Conservation (phyloP, 2,888 invertebrate species). For the Nomada fucata region DNA sequence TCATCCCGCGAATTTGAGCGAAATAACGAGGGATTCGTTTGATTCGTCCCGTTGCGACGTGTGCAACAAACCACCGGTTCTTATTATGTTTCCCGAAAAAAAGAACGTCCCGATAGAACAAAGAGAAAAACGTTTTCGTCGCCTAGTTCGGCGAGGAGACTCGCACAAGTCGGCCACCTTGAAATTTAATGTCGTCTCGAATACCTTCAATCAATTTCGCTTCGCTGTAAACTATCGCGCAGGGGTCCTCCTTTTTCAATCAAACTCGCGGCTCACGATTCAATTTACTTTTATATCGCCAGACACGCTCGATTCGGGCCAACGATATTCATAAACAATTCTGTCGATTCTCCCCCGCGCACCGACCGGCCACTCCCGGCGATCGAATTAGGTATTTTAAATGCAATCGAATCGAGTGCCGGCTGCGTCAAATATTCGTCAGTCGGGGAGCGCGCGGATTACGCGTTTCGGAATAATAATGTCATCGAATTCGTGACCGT, state of each 20-base stretch:
- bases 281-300: constrained; percentile 20
- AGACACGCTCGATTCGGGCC: constrained; percentile 5
- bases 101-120: too few relatives aligned
- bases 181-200: too few relatives aligned
- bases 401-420: constrained; percentile 75
- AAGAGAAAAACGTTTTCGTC: too few relatives aligned
- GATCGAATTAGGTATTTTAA: constrained; percentile 76
- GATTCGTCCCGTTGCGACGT: constrained; percentile 17
- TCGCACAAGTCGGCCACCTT: too few relatives aligned
- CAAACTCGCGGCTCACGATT: neutral
- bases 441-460: constrained; percentile 64
- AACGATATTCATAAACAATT: constrained; percentile 17
- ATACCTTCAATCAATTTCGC: too few relatives aligned
- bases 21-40: constrained; percentile 25
- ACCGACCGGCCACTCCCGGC: neutral
- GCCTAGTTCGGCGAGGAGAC: too few relatives aligned
- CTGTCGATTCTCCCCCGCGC: neutral
- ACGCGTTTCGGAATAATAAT: constrained; percentile 77
- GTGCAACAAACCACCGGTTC: constrained; percentile 7
- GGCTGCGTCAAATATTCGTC: constrained; percentile 73
- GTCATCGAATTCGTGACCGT: constrained; percentile 67
- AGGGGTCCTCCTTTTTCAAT: neutral
- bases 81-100: constrained; percentile 12
- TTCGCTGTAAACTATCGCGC: too few relatives aligned
- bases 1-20: constrained; percentile 28